Base-by-base conservation (phyloP, 2,113 vertebrate genomes). In the Maylandia zebra region DNA sequence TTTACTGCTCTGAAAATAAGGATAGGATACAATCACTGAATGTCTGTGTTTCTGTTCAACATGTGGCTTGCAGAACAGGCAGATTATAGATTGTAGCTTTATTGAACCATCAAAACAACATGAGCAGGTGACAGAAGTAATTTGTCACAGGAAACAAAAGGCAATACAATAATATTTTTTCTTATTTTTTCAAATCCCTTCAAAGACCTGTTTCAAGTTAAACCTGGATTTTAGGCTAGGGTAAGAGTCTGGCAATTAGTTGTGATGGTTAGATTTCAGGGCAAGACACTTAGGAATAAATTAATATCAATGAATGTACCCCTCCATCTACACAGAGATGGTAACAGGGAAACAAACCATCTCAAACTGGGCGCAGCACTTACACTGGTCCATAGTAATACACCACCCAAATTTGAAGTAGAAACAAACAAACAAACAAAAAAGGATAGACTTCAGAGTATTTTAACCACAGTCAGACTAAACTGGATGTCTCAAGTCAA, bases 401-500 rank as follows among this genome's bases (percentile, higher is more conserved):
- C 16, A 50, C 6, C 71, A 17, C 43, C 24, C 24, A 76, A 76
- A 27, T 50, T 48, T 50, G 24, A 48, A 50, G 6, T 19, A 27
- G 43, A 76, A 64, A 64, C 11, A 24, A n/a, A n/a, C 0, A 64
- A 11, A 4, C 3, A 61, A 16, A 14, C 24, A 43, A 4, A 7
- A 27, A 5, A 11, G 14, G 0, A 71, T 5, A 76, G 24, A 30
- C 9, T 19, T 11, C 3, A 32, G 0, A 50, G 24, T 17, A 78
- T 50, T 78, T 56, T 27, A 71, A 69, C 36, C 19, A 38, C 14
- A 24, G 24, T 61, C 79, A 55, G 17, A 43, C 27, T 4, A 16
- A 55, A 83, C 24, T 30, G 3, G 12, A 50, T 17, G 48, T 66
- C 55, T 92, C 41, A 11, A 53, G 87, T 50, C 64, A 59, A 53